Evolutionary conservation across 2,797 vertebrate genomes (phyloP).

Genomic region (Lophius americanus): DNA sequence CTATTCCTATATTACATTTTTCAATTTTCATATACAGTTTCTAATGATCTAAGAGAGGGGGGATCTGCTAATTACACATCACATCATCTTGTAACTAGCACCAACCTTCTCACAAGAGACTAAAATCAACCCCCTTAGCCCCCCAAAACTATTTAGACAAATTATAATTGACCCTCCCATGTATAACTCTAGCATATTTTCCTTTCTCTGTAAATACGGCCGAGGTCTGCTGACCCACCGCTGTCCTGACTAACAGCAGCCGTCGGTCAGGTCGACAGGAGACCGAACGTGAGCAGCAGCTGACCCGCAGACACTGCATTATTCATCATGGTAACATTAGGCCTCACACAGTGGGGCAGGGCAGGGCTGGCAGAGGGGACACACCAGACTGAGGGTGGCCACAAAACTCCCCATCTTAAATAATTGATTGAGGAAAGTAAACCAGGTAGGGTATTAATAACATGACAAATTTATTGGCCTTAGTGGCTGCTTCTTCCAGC

Average conservation of each 20-base stretch:
- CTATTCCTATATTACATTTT: too few relatives aligned
- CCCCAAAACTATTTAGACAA: too few relatives aligned
- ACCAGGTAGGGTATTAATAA: conserved; percentile 36
- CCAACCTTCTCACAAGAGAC: too few relatives aligned
- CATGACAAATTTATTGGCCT: conserved; percentile 22
- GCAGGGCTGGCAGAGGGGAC: conserved; percentile 45
- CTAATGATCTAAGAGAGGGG: too few relatives aligned
- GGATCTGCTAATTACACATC: too few relatives aligned
- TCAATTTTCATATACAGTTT: too few relatives aligned
- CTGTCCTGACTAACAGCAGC: conserved; percentile 42
- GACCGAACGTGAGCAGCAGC: conserved; percentile 54
- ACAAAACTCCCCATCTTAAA: conserved; percentile 49
- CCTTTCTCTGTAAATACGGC: conserved; percentile 33
- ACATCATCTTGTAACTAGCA: too few relatives aligned
- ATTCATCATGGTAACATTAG: conserved; percentile 76
- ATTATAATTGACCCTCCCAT: neutral
- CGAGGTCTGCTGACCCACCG: conserved; percentile 54
- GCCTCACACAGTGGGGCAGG: conserved; percentile 50
- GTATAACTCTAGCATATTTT: neutral
- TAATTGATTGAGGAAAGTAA: conserved; percentile 62
- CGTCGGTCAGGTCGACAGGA: conserved; percentile 38
- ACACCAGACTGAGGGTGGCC: conserved; percentile 46
- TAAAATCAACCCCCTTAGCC: too few relatives aligned
- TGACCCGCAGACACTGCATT: conserved; percentile 67
- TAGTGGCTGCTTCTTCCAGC: conserved; percentile 8